Evolutionary conservation across 2,797 vertebrate species (phyloP).

Genomic region (Gallinago stenura): DNA sequence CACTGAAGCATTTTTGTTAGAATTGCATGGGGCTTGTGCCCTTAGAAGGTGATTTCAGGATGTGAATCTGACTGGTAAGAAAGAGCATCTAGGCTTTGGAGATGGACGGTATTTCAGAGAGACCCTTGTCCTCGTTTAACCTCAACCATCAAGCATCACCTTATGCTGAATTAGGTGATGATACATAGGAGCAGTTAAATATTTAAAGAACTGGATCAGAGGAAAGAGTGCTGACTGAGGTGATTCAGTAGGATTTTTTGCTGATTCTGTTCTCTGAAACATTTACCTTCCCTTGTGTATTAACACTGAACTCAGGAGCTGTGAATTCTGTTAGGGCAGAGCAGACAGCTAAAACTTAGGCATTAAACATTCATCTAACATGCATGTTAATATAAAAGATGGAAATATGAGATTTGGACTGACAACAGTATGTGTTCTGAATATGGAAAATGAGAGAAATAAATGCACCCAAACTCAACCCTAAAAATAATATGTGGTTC

Average conservation of each 20-base stretch:
- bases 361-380: background rate
- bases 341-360: background rate
- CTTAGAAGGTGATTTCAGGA: background rate
- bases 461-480: background rate
- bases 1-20: background rate
- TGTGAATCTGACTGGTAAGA: background rate
- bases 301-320: background rate
- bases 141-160: background rate
- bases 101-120: background rate
- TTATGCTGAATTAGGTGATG: background rate
- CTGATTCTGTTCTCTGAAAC: background rate
- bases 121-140: background rate
- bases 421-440: background rate
- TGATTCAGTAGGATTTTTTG: background rate
- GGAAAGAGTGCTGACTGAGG: background rate
- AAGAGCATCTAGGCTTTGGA: background rate
- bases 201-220: background rate
- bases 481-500: background rate
- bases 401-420: background rate
- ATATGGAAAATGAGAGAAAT: background rate
- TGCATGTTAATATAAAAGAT: background rate
- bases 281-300: background rate
- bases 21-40: background rate
- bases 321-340: background rate
- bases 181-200: background rate